Evolutionary conservation across 2,113 vertebrate species (phyloP).

Genomic region (Dascyllus trimaculatus): DNA sequence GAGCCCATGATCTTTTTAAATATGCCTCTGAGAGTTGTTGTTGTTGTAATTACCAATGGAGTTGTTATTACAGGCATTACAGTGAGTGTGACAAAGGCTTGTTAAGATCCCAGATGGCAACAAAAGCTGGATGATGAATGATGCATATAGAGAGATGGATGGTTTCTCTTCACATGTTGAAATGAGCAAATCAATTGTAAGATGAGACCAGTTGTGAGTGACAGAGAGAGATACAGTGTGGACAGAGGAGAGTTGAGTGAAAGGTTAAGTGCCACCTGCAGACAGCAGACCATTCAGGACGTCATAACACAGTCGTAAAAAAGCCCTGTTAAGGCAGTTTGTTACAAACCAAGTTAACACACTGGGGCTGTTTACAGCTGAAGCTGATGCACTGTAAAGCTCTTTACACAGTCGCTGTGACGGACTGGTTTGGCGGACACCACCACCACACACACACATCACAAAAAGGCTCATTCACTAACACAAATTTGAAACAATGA

Average conservation of each 20-base stretch:
- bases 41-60: slow-evolving; percentile 58
- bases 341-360: slow-evolving; percentile 70
- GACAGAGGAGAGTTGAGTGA: slow-evolving; percentile 42
- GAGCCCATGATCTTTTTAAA: slow-evolving; percentile 73
- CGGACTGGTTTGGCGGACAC: slow-evolving; percentile 40
- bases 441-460: background rate
- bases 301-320: slow-evolving; percentile 65
- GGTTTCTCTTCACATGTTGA: background rate
- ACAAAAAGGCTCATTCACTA: slow-evolving; percentile 8
- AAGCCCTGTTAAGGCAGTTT: slow-evolving; percentile 56
- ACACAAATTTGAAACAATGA: slow-evolving; percentile 24
- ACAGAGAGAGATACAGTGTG: slow-evolving; percentile 17
- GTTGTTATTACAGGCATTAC: slow-evolving; percentile 72
- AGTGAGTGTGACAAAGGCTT: slow-evolving; percentile 45
- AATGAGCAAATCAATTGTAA: slow-evolving; percentile 5
- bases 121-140: slow-evolving; percentile 37
- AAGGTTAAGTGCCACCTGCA: slow-evolving; percentile 69
- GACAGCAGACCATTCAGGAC: slow-evolving; percentile 40
- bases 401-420: slow-evolving; percentile 56
- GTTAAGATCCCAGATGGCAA: slow-evolving; percentile 39
- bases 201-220: background rate
- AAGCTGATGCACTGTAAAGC: slow-evolving; percentile 51
- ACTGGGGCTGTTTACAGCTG: slow-evolving; percentile 66
- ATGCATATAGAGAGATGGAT: slow-evolving; percentile 1
- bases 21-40: slow-evolving; percentile 59